Evolutionary conservation across 2,797 vertebrate genomes (phyloP).

Genomic region (Notoglanidium macrostoma): DNA sequence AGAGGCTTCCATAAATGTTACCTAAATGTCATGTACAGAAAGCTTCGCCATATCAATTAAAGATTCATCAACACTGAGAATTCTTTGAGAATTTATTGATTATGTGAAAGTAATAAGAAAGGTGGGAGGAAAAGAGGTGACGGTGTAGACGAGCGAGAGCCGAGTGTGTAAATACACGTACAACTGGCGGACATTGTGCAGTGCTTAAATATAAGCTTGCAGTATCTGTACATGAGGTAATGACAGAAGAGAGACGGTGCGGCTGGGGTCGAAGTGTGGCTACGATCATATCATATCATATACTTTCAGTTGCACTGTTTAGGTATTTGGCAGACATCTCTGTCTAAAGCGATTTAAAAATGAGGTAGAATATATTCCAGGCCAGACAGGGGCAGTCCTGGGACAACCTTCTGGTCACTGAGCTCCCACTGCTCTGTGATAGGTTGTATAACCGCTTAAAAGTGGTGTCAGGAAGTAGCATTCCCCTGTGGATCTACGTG

Average conservation of each 20-base stretch:
- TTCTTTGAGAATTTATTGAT: too few relatives aligned
- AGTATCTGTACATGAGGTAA: neutral
- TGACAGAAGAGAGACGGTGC: neutral
- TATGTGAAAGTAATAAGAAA: neutral
- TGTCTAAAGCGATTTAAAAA: neutral
- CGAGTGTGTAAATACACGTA: neutral
- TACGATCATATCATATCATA: neutral
- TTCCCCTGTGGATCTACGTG: neutral
- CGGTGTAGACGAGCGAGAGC: neutral
- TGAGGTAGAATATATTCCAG: neutral
- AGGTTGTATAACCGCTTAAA: neutral
- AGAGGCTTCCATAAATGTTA: neutral
- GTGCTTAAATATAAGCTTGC: slow-evolving; percentile 6
- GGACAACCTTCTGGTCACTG: neutral
- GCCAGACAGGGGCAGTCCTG: neutral
- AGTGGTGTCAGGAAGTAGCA: neutral
- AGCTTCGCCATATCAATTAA: neutral
- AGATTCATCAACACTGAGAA: neutral
- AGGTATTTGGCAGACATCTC: neutral
- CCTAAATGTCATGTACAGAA: neutral
- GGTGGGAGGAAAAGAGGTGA: neutral
- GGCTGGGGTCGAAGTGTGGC: neutral
- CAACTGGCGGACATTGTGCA: neutral
- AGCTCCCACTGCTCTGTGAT: neutral
- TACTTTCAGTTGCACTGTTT: neutral